Percentiles rank a stretch among this genome's conserved stretches.
These are phyloP conservation scores for Xanthorhoe designata DNA, from an alignment of 2,888 invertebrate genomes.

Conservation along the genomic window DNA sequence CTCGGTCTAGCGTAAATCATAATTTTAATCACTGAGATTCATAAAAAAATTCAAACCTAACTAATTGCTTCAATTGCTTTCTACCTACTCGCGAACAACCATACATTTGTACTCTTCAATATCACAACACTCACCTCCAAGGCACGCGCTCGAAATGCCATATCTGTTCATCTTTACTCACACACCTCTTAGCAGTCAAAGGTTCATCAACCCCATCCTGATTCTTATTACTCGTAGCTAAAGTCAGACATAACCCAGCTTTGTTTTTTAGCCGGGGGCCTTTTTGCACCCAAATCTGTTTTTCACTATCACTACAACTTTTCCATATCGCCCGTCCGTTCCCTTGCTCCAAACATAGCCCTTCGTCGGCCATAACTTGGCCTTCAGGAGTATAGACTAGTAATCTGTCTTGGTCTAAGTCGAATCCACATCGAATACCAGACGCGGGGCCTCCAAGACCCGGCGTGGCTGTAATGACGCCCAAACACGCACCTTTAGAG, in stretches of 20 bases:
- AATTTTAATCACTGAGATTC: constrained; percentile 26
- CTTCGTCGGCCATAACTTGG: constrained; percentile 94
- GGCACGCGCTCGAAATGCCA: constrained; percentile 89
- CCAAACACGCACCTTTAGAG: constrained; percentile 72
- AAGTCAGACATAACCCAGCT: constrained; percentile 67
- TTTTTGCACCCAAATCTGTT: constrained; percentile 89
- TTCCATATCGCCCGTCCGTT: constrained; percentile 89
- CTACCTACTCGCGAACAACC: constrained; percentile 31
- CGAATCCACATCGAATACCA: constrained; percentile 87
- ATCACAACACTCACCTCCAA: constrained; percentile 82
- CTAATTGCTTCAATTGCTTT: constrained; percentile 18
- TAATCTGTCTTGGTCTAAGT: constrained; percentile 88
- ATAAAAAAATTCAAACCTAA: constrained; percentile 10
- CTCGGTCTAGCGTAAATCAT: background rate
- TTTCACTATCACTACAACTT: constrained; percentile 87
- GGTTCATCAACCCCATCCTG: constrained; percentile 66
- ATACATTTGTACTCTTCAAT: constrained; percentile 42
- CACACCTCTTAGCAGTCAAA: constrained; percentile 86
- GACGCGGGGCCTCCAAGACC: constrained; percentile 90
- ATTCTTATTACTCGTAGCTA: constrained; percentile 55
- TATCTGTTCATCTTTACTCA: constrained; percentile 85
- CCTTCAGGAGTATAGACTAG: constrained; percentile 89
- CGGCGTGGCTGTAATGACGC: constrained; percentile 79
- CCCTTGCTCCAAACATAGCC: constrained; percentile 91
- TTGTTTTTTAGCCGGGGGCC: constrained; percentile 71